Conservation (phyloP, 2,888 invertebrate genomes). For the Nymphalis polychloros region DNA sequence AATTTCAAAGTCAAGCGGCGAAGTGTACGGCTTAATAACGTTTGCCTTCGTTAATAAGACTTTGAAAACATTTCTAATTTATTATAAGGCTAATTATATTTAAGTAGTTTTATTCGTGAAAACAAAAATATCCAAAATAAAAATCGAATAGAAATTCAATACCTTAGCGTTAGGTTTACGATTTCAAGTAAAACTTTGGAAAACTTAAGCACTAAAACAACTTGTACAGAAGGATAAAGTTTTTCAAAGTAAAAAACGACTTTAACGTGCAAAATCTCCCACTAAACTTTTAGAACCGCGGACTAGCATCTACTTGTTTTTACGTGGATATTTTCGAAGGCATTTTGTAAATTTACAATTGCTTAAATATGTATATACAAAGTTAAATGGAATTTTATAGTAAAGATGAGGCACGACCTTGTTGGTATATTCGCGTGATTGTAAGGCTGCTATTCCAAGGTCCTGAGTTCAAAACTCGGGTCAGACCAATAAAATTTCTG, state of each 20-base stretch:
- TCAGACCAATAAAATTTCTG: too few species aligned
- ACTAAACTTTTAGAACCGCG: conserved; percentile 7
- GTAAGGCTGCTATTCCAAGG: too few species aligned
- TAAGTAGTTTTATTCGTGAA: background rate
- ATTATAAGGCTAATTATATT: conserved; percentile 11
- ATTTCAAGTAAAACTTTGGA: conserved; percentile 6
- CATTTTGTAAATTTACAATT: background rate
- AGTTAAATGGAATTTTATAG: background rate
- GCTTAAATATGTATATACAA: background rate
- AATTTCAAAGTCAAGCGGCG: background rate
- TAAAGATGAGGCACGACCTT: too few species aligned
- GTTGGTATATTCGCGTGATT: too few species aligned
- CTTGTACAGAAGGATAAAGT: background rate
- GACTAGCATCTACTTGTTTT: background rate
- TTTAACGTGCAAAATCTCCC: conserved; percentile 4
- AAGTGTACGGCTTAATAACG: conserved; percentile 14
- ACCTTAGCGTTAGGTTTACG: background rate
- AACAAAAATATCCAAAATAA: background rate
- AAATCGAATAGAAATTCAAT: background rate
- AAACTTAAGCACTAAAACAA: conserved; percentile 7
- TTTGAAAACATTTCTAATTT: conserved; percentile 13
- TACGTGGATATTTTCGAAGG: background rate
- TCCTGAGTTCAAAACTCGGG: too few species aligned
- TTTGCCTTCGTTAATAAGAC: conserved; percentile 15
- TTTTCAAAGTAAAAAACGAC: background rate